Conservation (phyloP, 2,797 vertebrate genomes). For the Sebastes flavidus region DNA sequence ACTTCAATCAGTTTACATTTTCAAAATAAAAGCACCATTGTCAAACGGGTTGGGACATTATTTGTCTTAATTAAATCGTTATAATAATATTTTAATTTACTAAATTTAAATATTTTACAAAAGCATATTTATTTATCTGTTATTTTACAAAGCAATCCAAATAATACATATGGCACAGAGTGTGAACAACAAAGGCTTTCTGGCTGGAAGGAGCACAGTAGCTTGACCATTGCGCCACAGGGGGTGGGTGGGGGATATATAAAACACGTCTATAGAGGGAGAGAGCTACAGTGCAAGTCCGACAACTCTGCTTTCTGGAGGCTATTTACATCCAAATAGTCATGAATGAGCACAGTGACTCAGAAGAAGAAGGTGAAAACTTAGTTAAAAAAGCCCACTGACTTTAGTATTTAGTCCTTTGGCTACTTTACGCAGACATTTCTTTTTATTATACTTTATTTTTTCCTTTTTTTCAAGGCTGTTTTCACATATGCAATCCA, state of each 20-base stretch:
- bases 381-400: background rate
- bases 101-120: background rate
- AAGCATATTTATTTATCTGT: background rate
- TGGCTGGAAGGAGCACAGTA: conserved; percentile 34
- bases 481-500: no score
- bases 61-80: background rate
- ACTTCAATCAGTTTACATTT: background rate
- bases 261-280: conserved; percentile 43
- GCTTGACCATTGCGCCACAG: conserved; percentile 51
- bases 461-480: no score
- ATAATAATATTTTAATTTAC: background rate
- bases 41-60: fast-evolving
- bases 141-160: background rate
- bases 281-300: background rate
- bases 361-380: background rate
- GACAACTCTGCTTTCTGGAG: background rate
- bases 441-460: no score
- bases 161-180: conserved; percentile 30
- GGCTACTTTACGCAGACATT: background rate
- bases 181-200: conserved; percentile 37
- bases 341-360: background rate
- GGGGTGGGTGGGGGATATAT: conserved; percentile 50
- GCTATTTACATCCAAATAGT: background rate
- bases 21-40: conserved; percentile 35
- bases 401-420: background rate